phyloP scores from a whole-genome alignment of 2,797 vertebrate genomes.

The Artibeus lituratus region DNA sequence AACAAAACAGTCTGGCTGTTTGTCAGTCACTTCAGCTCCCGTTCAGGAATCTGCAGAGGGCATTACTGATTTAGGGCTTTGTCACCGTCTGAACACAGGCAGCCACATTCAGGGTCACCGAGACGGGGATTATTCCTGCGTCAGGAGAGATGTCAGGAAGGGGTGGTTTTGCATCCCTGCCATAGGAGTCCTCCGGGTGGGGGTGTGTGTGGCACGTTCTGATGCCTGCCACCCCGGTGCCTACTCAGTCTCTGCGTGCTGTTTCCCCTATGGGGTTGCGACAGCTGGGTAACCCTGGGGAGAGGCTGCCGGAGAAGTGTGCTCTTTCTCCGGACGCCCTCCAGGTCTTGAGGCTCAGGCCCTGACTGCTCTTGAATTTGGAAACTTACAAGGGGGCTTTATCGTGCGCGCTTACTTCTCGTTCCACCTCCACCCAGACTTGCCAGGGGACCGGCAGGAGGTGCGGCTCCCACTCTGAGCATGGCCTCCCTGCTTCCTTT shows the following conservation, averaged over 20 bases:
- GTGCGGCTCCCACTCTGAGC: not conserved
- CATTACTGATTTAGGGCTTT: not conserved
- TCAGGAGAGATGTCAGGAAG: not conserved
- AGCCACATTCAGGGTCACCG: not conserved
- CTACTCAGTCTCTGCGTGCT: not conserved
- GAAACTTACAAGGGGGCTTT: not conserved
- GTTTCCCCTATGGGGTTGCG: too few relatives aligned
- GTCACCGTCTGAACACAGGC: not conserved
- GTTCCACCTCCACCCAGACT: not conserved
- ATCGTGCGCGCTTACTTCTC: not conserved
- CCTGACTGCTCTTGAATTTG: not conserved
- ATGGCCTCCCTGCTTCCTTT: not conserved
- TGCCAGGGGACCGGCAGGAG: accelerated
- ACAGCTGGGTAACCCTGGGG: not conserved
- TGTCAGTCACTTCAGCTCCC: not conserved
- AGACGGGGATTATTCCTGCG: not conserved
- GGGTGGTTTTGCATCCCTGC: not conserved
- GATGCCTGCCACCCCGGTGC: accelerated
- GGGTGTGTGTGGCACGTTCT: accelerated
- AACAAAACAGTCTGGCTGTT: not conserved
- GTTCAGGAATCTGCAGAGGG: not conserved
- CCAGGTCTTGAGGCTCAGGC: not conserved
- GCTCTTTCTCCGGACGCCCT: not conserved
- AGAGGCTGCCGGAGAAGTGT: not conserved
- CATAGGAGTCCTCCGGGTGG: too few relatives aligned